These are phyloP conservation scores for Phoebastria nigripes DNA, from an alignment of 2,797 vertebrate species.

Conservation along the genomic window DNA sequence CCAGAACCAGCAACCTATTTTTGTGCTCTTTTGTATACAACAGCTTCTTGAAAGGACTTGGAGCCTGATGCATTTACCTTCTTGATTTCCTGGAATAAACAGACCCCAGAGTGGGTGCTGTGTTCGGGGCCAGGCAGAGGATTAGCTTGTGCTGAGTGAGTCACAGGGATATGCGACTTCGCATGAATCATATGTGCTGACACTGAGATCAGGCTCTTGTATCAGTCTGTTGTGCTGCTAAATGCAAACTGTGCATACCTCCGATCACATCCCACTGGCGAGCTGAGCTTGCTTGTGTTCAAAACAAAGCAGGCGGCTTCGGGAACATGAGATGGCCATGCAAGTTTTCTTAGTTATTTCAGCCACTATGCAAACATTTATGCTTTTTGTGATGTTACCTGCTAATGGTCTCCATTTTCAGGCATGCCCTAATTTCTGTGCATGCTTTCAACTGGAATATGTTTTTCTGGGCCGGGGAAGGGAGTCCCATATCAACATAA, in stretches of 20 bases:
- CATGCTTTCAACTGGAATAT: background rate
- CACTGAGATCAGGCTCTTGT: background rate
- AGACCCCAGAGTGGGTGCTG: background rate
- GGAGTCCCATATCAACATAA: background rate
- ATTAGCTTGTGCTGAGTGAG: background rate
- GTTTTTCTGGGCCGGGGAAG: background rate
- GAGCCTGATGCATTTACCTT: background rate
- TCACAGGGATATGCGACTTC: background rate
- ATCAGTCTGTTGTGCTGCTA: background rate
- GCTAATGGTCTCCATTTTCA: background rate
- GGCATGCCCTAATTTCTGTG: background rate
- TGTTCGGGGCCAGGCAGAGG: background rate
- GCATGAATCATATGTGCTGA: background rate
- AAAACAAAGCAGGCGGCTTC: background rate
- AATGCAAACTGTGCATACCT: background rate
- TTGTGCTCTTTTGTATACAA: background rate
- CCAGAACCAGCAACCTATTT: background rate
- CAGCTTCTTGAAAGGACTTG: background rate
- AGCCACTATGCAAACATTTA: background rate
- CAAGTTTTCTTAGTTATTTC: background rate
- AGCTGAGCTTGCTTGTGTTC: background rate
- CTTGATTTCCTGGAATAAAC: background rate
- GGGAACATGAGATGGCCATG: background rate
- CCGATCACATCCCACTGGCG: fast-evolving
- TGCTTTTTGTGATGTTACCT: background rate